Base-by-base conservation (phyloP, 1,140 invertebrate species). In the Drosophila sp. region DNA sequence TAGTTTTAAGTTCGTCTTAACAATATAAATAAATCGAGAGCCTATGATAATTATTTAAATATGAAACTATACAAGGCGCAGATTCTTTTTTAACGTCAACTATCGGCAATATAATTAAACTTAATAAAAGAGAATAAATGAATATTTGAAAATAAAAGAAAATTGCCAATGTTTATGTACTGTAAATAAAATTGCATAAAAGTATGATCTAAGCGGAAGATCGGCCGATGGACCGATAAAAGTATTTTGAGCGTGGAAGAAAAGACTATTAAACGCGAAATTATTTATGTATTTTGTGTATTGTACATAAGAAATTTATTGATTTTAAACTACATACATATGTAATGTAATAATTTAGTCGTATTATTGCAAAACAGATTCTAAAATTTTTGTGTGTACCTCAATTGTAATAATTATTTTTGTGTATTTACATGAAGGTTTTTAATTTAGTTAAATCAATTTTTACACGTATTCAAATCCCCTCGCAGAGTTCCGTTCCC, bases 201-300 rank as follows among this genome's bases (percentile, higher is more conserved):
- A 69, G 58, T 89, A 82, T 67, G 64, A 66, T 66, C 67, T 86
- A 87, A 86, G 75, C 61, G 43, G 66, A 61, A 32, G 56, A 45
- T 36, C 27, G 46, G 27, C 27, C 9, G 9, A 53, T 53, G 50
- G 16, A 36, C 14, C 32, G 29, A 36, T 14, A 36, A 58, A 54
- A 64, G 72, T 87, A 86, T 86, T 86, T 86, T 86, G 71, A 72
- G 78, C 71, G 82, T 69, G 65, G 66, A 65, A 36, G 56, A 81
- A 80, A 82, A 86, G 78, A 86, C 82, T 86, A 86, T 86, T 87
- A 82, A 78, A 72, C 78, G 81, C 81, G 82, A 84, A 86, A 87
- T 75, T 75, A 84, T 78, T 57, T 38, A 84, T 73, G n/a, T n/a
- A n/a, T 84, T 83, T 83, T 87, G 82, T 87, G 82, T 86, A 86